These are phyloP conservation scores for Platysternon megacephalum DNA, from an alignment of 2,113 vertebrate genomes.

Conservation along the genomic window DNA sequence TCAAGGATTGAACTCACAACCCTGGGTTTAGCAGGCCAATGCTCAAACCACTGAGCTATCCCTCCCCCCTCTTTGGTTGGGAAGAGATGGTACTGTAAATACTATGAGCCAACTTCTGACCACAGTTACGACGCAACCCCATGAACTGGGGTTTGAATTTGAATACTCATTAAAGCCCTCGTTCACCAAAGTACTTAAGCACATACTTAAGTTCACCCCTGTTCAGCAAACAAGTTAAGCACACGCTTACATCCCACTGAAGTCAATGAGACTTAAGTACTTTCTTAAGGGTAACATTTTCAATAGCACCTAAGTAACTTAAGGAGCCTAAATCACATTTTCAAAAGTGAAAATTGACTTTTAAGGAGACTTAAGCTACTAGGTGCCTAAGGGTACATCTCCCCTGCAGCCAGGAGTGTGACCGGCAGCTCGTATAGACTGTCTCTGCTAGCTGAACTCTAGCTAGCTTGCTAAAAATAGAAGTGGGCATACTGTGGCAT, in stretches of 20 bases:
- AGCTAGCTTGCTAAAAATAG: background rate
- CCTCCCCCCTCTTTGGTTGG: no score
- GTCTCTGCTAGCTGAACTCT: background rate
- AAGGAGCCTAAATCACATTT: background rate
- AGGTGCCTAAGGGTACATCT: background rate
- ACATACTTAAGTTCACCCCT: background rate
- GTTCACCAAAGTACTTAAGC: background rate
- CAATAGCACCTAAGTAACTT: background rate
- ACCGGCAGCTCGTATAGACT: background rate
- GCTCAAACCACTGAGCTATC: no score
- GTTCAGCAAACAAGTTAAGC: background rate
- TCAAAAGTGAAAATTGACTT: background rate
- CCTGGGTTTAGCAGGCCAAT: no score
- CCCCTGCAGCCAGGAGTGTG: background rate
- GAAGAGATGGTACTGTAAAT: background rate
- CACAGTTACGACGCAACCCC: rapidly evolving
- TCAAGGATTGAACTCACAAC: no score
- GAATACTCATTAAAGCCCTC: background rate
- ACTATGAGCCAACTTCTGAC: background rate
- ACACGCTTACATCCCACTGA: background rate
- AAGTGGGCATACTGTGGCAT: background rate
- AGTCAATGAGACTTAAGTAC: background rate
- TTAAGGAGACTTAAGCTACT: background rate
- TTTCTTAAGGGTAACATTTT: background rate
- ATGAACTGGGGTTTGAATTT: background rate